Evolutionary conservation across 2,888 invertebrate species (phyloP).

Genomic region (Latrodectus elegans): DNA sequence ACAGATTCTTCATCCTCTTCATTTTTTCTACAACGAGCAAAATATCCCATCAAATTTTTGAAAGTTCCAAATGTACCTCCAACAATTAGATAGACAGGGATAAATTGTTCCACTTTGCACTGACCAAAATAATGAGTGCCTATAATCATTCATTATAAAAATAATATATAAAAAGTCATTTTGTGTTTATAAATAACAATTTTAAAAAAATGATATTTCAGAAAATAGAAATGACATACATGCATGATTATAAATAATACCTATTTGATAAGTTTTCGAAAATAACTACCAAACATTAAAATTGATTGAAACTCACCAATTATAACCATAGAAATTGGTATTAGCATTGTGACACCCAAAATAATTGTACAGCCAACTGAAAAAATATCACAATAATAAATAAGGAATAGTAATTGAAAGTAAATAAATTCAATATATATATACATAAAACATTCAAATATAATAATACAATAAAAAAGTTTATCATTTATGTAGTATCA

Average conservation of each 20-base stretch:
- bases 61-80: conserved; percentile 81
- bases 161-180: not conserved
- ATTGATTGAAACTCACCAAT: conserved; percentile 76
- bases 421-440: too few relatives aligned
- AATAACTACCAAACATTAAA: not conserved
- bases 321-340: conserved; percentile 82
- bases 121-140: conserved; percentile 80
- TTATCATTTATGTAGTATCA: too few relatives aligned
- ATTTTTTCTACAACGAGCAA: conserved; percentile 78
- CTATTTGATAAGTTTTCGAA: not conserved
- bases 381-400: conserved; percentile 6
- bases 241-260: too few relatives aligned
- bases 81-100: conserved; percentile 82
- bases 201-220: not conserved
- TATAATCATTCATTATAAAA: conserved; percentile 52
- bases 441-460: too few relatives aligned
- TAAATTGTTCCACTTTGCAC: conserved; percentile 81
- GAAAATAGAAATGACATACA: not conserved
- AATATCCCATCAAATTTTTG: conserved; percentile 80
- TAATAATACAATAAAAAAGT: too few relatives aligned
- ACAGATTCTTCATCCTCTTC: conserved; percentile 76
- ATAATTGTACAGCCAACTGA: conserved; percentile 82
- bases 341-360: conserved; percentile 80
- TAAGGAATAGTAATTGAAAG: too few relatives aligned
- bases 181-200: not conserved